Evolutionary conservation across 2,113 vertebrate species (phyloP).

Genomic region (Thunnus maccoyii): DNA sequence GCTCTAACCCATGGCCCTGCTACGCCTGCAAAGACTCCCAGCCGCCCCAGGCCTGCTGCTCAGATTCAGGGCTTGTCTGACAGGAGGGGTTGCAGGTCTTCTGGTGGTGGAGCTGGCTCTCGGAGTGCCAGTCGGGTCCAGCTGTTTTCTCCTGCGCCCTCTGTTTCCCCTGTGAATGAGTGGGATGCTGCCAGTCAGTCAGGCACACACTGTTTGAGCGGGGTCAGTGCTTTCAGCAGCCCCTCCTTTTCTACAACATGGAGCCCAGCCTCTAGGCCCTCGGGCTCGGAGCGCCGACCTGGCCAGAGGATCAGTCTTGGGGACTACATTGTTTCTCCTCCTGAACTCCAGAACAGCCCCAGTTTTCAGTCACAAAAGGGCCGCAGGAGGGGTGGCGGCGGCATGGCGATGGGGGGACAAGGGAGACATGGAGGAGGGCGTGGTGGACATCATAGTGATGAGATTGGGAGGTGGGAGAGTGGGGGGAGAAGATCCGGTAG

Average conservation of each 20-base stretch:
- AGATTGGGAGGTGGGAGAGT: constrained; percentile 81
- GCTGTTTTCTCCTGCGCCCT: constrained; percentile 87
- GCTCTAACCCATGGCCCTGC: constrained; percentile 93
- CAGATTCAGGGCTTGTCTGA: constrained; percentile 73
- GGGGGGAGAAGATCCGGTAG: constrained; percentile 79
- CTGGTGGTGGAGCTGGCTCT: constrained; percentile 61
- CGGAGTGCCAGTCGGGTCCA: constrained; percentile 87
- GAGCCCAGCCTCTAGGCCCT: constrained; percentile 80
- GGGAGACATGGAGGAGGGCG: constrained; percentile 79
- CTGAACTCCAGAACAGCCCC: constrained; percentile 81
- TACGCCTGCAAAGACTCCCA: constrained; percentile 93
- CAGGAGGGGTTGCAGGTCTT: constrained; percentile 68
- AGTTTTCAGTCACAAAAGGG: constrained; percentile 77
- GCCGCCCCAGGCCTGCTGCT: constrained; percentile 78
- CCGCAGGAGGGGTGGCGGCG: constrained; percentile 82
- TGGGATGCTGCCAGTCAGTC: constrained; percentile 46
- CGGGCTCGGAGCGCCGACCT: constrained; percentile 81
- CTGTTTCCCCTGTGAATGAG: constrained; percentile 71
- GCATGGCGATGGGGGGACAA: constrained; percentile 22
- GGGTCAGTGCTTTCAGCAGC: constrained; percentile 82
- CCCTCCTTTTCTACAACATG: constrained; percentile 80
- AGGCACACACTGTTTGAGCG: constrained; percentile 63
- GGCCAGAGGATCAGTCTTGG: constrained; percentile 86
- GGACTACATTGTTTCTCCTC: constrained; percentile 85
- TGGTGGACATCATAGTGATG: constrained; percentile 79